Evolutionary conservation across 2,888 invertebrate genomes (phyloP), one percentile per base, ranked within the genome.

Genomic region (Hypomecis atomaria): DNA sequence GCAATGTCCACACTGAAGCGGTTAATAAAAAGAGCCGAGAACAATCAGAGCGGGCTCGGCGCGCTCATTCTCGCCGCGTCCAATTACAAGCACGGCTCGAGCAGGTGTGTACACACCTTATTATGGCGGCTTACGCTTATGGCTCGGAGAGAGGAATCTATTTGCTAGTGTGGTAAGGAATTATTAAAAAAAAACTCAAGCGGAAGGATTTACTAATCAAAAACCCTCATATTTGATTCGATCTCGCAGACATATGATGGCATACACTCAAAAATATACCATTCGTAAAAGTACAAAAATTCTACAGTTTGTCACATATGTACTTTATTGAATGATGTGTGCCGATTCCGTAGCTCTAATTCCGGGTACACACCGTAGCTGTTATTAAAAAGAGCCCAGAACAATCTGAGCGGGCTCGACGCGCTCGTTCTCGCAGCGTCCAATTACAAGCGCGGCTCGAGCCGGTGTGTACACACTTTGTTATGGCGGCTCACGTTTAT

Each of bases 341-440:
- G 59, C 33, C 59, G 47, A 40, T 60, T 60, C 60, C 34, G 48
- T 3, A 13, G 4, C 5, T 4, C 6, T 57, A 53, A 36, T 11
- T 44, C 52, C 34, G 34, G 7, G 57, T 42, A 44, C 57, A 62
- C 57, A 62, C 57, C 57, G 57, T 53, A 52, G 65, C 65, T 86
- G 84, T 87, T 88, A 88, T 88, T 87, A 88, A 87, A 88, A 83
- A 86, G 85, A 67, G 83, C 83, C 84, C 85, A 77, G 85, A 85
- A 87, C 87, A 88, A 88, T 88, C 85, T 84, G 77, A 74, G 77
- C 67, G 71, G 84, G 79, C 87, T 74, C 87, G 75, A 78, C 75
- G 75, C 81, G 83, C 86, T 85, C 88, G 85, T 88, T 88, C 74
- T 75, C 78, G 78, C 74, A 84, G 83, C 83, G 84, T 86, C 88